phyloP scores from a whole-genome alignment of 92 coral and sea anemone genomes.

The Porites cylindrica region DNA sequence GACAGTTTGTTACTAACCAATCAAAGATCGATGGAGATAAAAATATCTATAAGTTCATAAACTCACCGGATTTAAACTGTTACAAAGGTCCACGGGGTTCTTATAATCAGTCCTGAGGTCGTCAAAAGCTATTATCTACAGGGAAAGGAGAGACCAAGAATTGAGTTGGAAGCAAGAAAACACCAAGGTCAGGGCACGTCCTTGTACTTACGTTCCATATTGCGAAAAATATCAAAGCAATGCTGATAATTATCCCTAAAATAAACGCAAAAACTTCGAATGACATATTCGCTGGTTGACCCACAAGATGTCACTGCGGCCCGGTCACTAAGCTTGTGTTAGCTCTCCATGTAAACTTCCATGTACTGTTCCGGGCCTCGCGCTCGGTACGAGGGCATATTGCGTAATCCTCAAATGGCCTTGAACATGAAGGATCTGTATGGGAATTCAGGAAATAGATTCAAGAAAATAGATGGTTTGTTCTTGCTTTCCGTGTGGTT shows the following conservation, averaged over 20 bases:
- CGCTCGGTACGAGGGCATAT: neutral
- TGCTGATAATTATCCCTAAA: slow-evolving; percentile 90
- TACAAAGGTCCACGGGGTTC: slow-evolving; percentile 97
- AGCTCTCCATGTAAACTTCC: slow-evolving; percentile 3
- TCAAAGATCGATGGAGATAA: too few relatives aligned
- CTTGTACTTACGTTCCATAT: slow-evolving; percentile 97
- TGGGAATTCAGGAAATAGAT: too few relatives aligned
- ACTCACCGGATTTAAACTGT: slow-evolving; percentile 94
- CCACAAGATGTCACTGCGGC: slow-evolving; percentile 13
- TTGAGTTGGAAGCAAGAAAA: neutral
- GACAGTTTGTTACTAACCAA: too few relatives aligned
- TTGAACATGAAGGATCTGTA: too few relatives aligned
- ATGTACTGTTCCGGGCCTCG: neutral
- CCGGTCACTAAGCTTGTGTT: slow-evolving; percentile 57
- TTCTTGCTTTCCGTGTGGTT: too few relatives aligned
- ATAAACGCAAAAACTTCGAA: slow-evolving; percentile 94
- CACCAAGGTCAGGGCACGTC: too few relatives aligned
- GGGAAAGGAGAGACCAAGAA: neutral
- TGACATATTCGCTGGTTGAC: slow-evolving; percentile 72
- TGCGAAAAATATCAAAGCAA: slow-evolving; percentile 94
- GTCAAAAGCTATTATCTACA: slow-evolving; percentile 96
- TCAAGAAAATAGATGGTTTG: too few relatives aligned
- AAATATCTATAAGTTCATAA: too few relatives aligned
- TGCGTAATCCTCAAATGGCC: too few relatives aligned
- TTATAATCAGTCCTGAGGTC: slow-evolving; percentile 98